phyloP scores from a whole-genome alignment of 2,113 vertebrate species.

The Thalassarche chlororhynchos region DNA sequence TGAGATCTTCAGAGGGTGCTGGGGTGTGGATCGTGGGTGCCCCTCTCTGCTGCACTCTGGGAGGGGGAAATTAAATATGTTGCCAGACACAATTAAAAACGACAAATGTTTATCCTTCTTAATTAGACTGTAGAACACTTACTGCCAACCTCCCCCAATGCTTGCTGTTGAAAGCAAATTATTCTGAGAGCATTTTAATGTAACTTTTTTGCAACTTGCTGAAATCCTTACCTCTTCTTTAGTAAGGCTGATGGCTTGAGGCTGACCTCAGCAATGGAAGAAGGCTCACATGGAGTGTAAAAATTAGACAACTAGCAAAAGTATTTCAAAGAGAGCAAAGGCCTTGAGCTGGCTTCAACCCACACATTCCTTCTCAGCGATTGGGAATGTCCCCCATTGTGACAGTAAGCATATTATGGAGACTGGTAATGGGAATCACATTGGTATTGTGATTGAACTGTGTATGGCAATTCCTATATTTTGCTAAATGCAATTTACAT shows the following conservation, averaged over 20 bases:
- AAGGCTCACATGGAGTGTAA: background rate
- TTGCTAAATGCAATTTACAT: background rate
- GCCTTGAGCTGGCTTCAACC: background rate
- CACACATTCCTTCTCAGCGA: accelerated
- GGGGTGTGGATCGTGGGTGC: background rate
- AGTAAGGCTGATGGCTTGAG: background rate
- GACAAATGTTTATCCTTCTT: background rate
- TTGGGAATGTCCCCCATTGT: accelerated
- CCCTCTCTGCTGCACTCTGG: background rate
- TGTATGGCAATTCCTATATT: background rate
- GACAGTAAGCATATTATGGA: background rate
- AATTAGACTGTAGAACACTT: background rate
- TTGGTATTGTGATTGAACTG: background rate
- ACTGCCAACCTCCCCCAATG: background rate
- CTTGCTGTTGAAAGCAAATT: background rate
- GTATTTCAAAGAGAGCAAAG: background rate
- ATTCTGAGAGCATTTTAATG: background rate
- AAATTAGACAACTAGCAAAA: background rate
- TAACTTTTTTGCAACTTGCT: background rate
- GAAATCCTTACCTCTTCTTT: background rate
- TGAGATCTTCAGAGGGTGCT: background rate
- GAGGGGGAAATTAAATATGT: background rate
- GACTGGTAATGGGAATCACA: background rate
- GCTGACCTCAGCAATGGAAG: background rate
- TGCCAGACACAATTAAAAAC: background rate